Evolutionary conservation across 2,797 vertebrate genomes (phyloP), one percentile per base, ranked within the genome.

Genomic region (Mionectes olivaceus): DNA sequence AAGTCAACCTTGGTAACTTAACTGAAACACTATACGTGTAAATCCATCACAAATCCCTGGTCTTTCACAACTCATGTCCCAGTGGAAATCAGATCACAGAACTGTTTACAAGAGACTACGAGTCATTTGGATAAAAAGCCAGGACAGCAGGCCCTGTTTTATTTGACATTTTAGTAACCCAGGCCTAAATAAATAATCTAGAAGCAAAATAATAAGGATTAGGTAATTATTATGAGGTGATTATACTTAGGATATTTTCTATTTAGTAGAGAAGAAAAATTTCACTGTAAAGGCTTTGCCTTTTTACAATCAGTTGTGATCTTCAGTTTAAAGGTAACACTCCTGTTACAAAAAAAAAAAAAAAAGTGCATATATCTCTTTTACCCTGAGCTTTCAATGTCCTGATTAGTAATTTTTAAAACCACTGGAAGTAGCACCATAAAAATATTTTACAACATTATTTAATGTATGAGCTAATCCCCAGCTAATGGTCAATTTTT

Each of bases 11-110:
- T 98, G 97, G 98, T 98, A 98, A 98, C 97, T 98, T 98, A 96
- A 98, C 98, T 99, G 98, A 99, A 99, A 99, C 98, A 96, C 98
- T 99, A 99, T 99, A 99, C 43, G 99, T 99, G 99, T 99, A 99
- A 99, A 99, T 99, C 99, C 98, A 98, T 98, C 30, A 90, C 98
- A 99, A 99, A 98, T 98, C 98, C 98, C 98, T 96, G 90, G 97
- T 97, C 98, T 98, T 98, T 98, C 98, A 98, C 97, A 98, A 97
- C 98, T 98, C 93, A 56, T 93, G 97, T 98, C 98, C 98, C 98
- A 96, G 74, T 98, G 97, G 98, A 99, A 99, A 99, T 98, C 98
- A 98, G 99, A 99, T 99, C 98, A 99, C 97, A 98, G 97, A 96
- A 95, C 97, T 98, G 98, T 99, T 99, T 99, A 99, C 98, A 98